These are phyloP conservation scores for Cataglyphis rosenhaueri DNA, from an alignment of 2,888 invertebrate species.

Conservation along the genomic window DNA sequence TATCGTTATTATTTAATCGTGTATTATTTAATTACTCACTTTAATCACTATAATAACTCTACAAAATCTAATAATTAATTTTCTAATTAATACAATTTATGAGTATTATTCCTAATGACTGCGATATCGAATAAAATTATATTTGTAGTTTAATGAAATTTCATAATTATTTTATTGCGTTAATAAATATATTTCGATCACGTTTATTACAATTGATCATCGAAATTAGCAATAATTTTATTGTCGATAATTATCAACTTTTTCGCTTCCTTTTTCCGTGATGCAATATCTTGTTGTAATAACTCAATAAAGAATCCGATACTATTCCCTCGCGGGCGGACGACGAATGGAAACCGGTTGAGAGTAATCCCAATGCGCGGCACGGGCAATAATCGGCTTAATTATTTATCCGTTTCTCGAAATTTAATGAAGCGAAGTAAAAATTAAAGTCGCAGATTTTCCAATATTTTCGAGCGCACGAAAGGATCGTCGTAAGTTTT, in stretches of 20 bases:
- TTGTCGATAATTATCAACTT: slow-evolving; percentile 9
- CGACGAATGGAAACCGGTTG: background rate
- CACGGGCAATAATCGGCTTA: slow-evolving; percentile 22
- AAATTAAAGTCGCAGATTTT: slow-evolving; percentile 16
- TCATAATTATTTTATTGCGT: slow-evolving; percentile 18
- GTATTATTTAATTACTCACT: slow-evolving; percentile 6
- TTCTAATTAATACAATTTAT: slow-evolving; percentile 11
- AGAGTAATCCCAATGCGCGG: slow-evolving; percentile 14
- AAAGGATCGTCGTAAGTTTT: background rate
- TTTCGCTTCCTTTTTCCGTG: background rate
- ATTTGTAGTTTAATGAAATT: background rate
- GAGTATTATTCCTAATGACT: slow-evolving; percentile 14
- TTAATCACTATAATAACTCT: background rate
- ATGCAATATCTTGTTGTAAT: background rate
- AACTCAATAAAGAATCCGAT: background rate
- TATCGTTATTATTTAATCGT: background rate
- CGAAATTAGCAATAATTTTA: slow-evolving; percentile 26
- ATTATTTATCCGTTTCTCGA: slow-evolving; percentile 33
- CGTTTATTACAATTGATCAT: slow-evolving; percentile 4
- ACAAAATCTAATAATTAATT: slow-evolving; percentile 20
- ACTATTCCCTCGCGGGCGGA: background rate
- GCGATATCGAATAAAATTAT: background rate
- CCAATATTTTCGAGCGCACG: background rate
- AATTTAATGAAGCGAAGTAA: slow-evolving; percentile 18
- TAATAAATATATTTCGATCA: background rate